phyloP scores from a whole-genome alignment of 2,797 vertebrate species.

The Neoniphon sammara region DNA sequence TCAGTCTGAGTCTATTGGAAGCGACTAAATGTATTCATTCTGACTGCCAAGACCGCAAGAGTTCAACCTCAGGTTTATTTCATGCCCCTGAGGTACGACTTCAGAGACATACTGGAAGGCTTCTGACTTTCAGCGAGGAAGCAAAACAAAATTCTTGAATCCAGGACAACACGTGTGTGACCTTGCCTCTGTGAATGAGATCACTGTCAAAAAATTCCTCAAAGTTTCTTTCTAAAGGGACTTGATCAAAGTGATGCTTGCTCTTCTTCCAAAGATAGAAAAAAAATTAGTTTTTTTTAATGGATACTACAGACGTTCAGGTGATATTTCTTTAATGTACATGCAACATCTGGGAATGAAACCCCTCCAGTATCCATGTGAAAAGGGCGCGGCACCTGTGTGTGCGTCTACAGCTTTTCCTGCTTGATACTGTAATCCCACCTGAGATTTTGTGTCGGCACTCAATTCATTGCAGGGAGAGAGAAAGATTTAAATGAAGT shows the following conservation, averaged over 20 bases:
- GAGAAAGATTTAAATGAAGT: no score
- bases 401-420: no score
- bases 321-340: no score
- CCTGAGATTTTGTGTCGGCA: neutral
- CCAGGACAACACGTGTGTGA: constrained; percentile 37
- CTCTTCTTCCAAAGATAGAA: neutral
- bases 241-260: constrained; percentile 17
- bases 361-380: no score
- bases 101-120: constrained; percentile 17
- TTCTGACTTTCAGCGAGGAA: constrained; percentile 54
- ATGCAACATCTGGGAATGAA: no score
- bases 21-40: neutral
- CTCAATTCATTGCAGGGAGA: neutral
- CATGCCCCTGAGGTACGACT: constrained; percentile 17
- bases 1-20: neutral
- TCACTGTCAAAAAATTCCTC: neutral
- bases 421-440: no score
- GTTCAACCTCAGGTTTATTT: neutral
- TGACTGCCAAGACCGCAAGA: neutral
- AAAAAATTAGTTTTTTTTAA: no score
- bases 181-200: no score
- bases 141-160: constrained; percentile 64
- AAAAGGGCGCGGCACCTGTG: no score
- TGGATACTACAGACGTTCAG: no score
- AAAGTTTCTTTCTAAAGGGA: neutral